Percentiles rank a stretch among this genome's conserved stretches.
phyloP scores from a whole-genome alignment of 1,140 invertebrate genomes.

The Diuraphis noxia region DNA sequence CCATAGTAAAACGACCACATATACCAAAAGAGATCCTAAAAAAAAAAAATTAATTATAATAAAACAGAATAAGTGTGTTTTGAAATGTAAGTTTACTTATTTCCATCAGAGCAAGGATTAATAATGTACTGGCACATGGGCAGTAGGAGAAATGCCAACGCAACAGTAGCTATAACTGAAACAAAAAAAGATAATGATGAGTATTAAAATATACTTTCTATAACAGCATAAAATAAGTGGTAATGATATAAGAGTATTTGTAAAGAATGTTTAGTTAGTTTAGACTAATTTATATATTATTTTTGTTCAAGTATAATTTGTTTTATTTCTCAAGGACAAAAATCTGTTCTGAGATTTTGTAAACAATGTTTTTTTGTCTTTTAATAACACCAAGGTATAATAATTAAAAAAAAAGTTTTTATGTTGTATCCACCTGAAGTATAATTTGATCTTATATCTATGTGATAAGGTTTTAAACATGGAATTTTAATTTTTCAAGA shows the following conservation, averaged over 20 bases:
- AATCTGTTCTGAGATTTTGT: background rate
- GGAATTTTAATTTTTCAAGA: background rate
- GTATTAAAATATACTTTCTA: conserved; percentile 8
- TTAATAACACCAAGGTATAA: background rate
- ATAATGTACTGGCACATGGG: conserved; percentile 97
- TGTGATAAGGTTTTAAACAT: background rate
- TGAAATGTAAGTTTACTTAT: conserved; percentile 63
- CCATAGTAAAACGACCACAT: conserved; percentile 87
- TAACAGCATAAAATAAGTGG: background rate
- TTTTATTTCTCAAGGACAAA: background rate
- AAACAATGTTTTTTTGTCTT: background rate
- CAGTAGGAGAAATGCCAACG: conserved; percentile 90
- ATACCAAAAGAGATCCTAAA: conserved; percentile 84
- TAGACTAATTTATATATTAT: background rate
- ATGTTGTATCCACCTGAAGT: background rate
- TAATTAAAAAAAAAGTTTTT: background rate
- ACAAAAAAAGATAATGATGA: conserved; percentile 57
- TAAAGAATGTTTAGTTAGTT: background rate
- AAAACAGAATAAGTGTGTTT: background rate
- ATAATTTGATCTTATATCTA: background rate
- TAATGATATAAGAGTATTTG: background rate
- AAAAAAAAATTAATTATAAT: background rate
- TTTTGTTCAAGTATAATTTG: background rate
- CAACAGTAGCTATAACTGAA: conserved; percentile 93
- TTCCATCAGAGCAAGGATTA: conserved; percentile 80